Conservation (phyloP, 2,113 vertebrate species). For the Antigone vipio region DNA sequence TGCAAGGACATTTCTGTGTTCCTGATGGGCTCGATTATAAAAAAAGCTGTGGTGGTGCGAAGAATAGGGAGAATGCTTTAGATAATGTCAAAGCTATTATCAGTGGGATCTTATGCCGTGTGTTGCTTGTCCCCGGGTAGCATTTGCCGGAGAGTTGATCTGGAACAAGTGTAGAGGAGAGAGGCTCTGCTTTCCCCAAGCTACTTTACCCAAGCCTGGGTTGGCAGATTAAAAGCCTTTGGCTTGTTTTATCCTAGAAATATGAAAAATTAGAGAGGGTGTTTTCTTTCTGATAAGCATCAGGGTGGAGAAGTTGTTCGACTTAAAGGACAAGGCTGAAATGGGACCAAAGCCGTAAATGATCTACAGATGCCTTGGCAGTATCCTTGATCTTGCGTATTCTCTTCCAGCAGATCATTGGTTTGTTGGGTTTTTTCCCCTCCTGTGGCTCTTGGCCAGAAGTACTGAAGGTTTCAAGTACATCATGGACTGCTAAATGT, state of each 20-base stretch:
- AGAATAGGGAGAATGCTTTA: background rate
- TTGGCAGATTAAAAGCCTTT: background rate
- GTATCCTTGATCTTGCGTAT: conserved; percentile 24
- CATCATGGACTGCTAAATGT: background rate
- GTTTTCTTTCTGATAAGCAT: background rate
- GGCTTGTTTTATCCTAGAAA: background rate
- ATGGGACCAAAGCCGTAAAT: background rate
- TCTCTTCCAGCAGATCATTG: background rate
- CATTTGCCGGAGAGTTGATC: background rate
- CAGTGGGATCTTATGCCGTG: background rate
- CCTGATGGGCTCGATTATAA: background rate
- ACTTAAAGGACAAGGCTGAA: conserved; percentile 12
- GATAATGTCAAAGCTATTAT: background rate
- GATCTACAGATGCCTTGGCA: conserved; percentile 31
- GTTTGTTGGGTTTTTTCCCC: background rate
- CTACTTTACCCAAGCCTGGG: background rate
- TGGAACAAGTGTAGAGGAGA: background rate
- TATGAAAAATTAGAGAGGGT: background rate
- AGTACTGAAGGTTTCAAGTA: background rate
- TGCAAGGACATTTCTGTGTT: background rate
- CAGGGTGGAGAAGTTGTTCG: background rate
- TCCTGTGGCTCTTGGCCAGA: background rate
- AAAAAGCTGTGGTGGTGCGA: background rate
- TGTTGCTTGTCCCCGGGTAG: background rate
- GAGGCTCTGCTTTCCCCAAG: background rate